phyloP scores from a whole-genome alignment of 2,113 vertebrate genomes.

The Centrocercus urophasianus region DNA sequence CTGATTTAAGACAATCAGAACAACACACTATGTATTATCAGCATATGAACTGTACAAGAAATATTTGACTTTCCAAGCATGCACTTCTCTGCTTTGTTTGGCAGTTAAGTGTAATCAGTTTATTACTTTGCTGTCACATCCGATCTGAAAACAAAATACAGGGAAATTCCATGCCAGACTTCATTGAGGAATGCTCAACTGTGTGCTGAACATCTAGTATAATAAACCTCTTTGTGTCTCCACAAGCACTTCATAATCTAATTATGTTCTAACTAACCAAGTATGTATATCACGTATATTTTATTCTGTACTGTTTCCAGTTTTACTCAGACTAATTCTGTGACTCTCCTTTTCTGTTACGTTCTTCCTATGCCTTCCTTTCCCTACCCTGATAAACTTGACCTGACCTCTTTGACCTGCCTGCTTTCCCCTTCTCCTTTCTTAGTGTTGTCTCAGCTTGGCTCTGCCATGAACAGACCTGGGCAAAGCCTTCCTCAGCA shows the following conservation, averaged over 20 bases:
- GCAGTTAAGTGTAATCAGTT: constrained; percentile 6
- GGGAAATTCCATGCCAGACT: constrained; percentile 28
- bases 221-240: constrained; percentile 25
- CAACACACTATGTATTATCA: background rate
- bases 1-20: background rate
- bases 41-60: background rate
- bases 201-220: constrained; percentile 6
- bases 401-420: constrained; percentile 73
- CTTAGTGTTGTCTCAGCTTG: constrained; percentile 97
- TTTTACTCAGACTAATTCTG: constrained; percentile 81
- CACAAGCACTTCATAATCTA: constrained; percentile 51
- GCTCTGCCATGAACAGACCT: constrained; percentile 95
- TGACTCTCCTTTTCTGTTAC: constrained; percentile 80
- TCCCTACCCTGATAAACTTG: constrained; percentile 57
- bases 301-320: constrained; percentile 57
- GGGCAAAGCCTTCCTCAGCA: constrained; percentile 93
- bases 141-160: background rate
- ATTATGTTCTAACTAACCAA: constrained; percentile 56
- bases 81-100: background rate
- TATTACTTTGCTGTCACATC: background rate
- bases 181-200: constrained; percentile 42
- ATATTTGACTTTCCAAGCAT: background rate
- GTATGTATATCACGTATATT: constrained; percentile 38
- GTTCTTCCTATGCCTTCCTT: constrained; percentile 74
- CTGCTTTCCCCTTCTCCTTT: constrained; percentile 80